Percentiles rank a stretch among this genome's conserved stretches.
Conservation (phyloP, 2,113 vertebrate genomes). For the Propithecus coquereli region DNA sequence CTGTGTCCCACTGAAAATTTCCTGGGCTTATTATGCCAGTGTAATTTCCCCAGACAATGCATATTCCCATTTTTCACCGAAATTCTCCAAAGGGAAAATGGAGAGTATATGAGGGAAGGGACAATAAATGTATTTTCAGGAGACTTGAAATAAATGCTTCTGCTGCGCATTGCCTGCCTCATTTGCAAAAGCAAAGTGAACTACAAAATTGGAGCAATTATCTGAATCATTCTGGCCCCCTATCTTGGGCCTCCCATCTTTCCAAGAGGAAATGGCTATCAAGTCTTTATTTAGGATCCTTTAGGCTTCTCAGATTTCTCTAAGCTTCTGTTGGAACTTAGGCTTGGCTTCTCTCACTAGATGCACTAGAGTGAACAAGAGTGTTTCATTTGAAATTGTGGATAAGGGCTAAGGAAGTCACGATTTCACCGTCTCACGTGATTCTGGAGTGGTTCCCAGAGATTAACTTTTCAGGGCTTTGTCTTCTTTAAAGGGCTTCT, state of each 20-base stretch:
- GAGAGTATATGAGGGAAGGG: not conserved
- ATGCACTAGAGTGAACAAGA: not conserved
- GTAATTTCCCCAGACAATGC: conserved; percentile 61
- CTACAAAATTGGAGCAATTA: conserved; percentile 42
- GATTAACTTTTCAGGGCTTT: not conserved
- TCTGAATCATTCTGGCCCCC: not conserved
- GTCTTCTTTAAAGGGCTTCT: not conserved
- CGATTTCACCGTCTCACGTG: not conserved
- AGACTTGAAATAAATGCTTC: conserved; percentile 53
- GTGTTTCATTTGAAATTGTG: not conserved
- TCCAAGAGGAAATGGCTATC: not conserved
- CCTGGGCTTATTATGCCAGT: conserved; percentile 28
- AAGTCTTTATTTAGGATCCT: not conserved
- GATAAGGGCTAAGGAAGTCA: not conserved
- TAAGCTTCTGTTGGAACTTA: not conserved
- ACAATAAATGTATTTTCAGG: conserved; percentile 43
- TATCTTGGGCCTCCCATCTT: not conserved
- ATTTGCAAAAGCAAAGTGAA: conserved; percentile 50
- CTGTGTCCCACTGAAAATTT: conserved; percentile 55
- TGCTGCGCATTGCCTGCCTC: conserved; percentile 29
- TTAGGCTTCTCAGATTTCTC: not conserved
- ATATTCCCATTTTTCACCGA: conserved; percentile 32
- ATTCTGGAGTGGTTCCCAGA: not conserved
- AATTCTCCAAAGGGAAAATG: conserved; percentile 41
- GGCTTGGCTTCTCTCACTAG: not conserved